phyloP scores from a whole-genome alignment of 2,797 vertebrate species.

The Periophthalmus magnuspinnatus region DNA sequence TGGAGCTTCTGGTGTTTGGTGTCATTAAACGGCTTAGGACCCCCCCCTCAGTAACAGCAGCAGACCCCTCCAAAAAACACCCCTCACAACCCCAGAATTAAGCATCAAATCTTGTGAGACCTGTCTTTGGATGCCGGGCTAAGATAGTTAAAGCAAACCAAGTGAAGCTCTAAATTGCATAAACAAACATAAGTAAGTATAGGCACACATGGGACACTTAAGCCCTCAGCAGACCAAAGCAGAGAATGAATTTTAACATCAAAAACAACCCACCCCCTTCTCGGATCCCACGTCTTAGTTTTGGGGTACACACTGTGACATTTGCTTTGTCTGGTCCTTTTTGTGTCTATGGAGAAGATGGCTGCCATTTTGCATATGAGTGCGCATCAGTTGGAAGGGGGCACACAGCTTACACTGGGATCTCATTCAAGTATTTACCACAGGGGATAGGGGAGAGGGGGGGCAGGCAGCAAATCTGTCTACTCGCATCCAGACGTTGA shows the following conservation, averaged over 20 bases:
- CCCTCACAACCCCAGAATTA: slow-evolving; percentile 46
- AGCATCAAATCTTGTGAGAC: slow-evolving; percentile 51
- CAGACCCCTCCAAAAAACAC: slow-evolving; percentile 33
- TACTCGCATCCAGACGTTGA: slow-evolving; percentile 35
- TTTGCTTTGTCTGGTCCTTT: slow-evolving; percentile 65
- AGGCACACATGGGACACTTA: slow-evolving; percentile 33
- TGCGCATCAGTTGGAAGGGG: slow-evolving; percentile 52
- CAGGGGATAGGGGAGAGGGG: slow-evolving; percentile 25
- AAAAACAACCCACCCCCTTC: slow-evolving; percentile 23
- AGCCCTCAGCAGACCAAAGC: slow-evolving; percentile 32
- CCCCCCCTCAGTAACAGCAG: slow-evolving; percentile 57
- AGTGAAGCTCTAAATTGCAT: slow-evolving; percentile 51
- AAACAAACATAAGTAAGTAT: slow-evolving; percentile 39
- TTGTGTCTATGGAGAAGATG: slow-evolving; percentile 54
- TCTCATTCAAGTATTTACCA: slow-evolving; percentile 56
- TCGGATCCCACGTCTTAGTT: slow-evolving; percentile 35
- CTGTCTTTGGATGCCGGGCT: slow-evolving; percentile 25
- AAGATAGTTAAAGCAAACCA: slow-evolving; percentile 44
- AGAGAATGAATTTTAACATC: slow-evolving; percentile 32
- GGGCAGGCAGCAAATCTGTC: slow-evolving; percentile 35
- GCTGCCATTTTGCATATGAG: slow-evolving; percentile 68
- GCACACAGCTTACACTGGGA: slow-evolving; percentile 55
- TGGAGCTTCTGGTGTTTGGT: slow-evolving; percentile 74
- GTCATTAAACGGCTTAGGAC: slow-evolving; percentile 80
- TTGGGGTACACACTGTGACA: slow-evolving; percentile 66